Percentiles rank a stretch among this genome's conserved stretches.
phyloP scores from a whole-genome alignment of 2,888 invertebrate species.

The Ornithoptera priamus region DNA sequence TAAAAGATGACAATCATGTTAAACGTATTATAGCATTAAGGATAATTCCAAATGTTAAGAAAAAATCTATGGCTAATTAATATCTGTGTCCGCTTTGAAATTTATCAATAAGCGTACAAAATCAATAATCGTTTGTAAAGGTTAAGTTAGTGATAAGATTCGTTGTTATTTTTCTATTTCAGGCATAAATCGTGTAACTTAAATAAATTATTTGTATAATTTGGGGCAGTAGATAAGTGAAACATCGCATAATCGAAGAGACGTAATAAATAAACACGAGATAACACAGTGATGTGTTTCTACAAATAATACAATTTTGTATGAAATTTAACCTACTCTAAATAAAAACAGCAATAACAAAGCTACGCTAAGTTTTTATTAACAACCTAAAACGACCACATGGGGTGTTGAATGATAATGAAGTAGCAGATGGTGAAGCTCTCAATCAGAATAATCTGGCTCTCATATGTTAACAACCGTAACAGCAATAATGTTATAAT shows the following conservation, averaged over 20 bases:
- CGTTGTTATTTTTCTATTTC: not conserved
- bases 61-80: too few relatives aligned
- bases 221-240: not conserved
- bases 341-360: not conserved
- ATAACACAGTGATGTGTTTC: not conserved
- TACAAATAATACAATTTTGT: not conserved
- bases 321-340: too few relatives aligned
- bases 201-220: not conserved
- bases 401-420: not conserved
- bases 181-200: not conserved
- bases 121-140: not conserved
- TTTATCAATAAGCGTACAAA: not conserved
- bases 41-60: too few relatives aligned
- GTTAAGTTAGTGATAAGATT: not conserved
- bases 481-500: not conserved
- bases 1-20: too few relatives aligned
- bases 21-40: too few relatives aligned
- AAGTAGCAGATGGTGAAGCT: not conserved
- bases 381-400: not conserved
- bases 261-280: not conserved
- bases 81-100: too few relatives aligned
- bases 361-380: not conserved
- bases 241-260: not conserved
- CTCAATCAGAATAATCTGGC: not conserved
- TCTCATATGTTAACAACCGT: not conserved